Conservation (phyloP, 2,888 invertebrate genomes). For the Colostygia pectinataria region DNA sequence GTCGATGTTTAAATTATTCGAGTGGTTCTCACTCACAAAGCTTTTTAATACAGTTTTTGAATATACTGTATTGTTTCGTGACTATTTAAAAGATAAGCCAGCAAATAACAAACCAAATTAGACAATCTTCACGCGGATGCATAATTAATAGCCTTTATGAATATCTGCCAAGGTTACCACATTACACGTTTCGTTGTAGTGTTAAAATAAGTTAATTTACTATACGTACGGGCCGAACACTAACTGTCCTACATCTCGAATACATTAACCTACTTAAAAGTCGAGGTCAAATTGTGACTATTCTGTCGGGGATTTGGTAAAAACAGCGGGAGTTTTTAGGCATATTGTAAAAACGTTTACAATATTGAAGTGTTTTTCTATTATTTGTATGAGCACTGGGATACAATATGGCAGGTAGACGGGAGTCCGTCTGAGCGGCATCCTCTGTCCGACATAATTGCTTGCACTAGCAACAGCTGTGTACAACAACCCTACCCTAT, state of each 20-base stretch:
- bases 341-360: constrained; percentile 14
- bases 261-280: constrained; percentile 74
- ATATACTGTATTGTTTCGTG: not conserved
- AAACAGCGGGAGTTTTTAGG: constrained; percentile 21
- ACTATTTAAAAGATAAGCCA: constrained; percentile 10
- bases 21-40: too few relatives aligned
- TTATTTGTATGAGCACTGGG: constrained; percentile 6
- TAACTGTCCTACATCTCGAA: constrained; percentile 63
- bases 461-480: constrained; percentile 6
- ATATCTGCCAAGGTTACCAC: constrained; percentile 60
- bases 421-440: constrained; percentile 9
- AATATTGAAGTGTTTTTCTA: constrained; percentile 6
- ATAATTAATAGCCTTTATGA: constrained; percentile 44
- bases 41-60: too few relatives aligned
- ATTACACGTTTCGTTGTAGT: constrained; percentile 38
- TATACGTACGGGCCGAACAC: constrained; percentile 58
- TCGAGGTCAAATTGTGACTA: constrained; percentile 59
- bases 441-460: constrained; percentile 19
- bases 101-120: constrained; percentile 17
- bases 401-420: constrained; percentile 13
- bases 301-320: constrained; percentile 51
- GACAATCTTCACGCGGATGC: constrained; percentile 44
- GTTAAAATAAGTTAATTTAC: constrained; percentile 50
- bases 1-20: too few relatives aligned
- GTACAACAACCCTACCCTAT: constrained; percentile 14